Evolutionary conservation across 37 sponge, comb jelly and placozoan species (phyloP).

Genomic region (Diacarnus erythraeanus): DNA sequence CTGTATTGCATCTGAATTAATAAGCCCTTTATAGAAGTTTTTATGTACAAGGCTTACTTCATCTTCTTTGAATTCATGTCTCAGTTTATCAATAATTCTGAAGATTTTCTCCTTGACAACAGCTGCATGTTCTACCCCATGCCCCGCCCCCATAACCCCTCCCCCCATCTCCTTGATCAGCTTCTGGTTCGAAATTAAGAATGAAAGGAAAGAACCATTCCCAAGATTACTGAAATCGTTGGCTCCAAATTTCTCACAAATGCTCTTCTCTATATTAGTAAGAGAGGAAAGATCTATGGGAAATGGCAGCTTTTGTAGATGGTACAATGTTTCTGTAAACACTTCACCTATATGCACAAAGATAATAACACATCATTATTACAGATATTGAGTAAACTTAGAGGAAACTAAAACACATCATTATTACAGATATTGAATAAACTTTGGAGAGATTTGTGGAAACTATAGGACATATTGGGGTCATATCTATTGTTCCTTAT

Average conservation of each 20-base stretch:
- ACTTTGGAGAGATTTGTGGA: no score
- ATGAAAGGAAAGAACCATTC: conserved; percentile 49
- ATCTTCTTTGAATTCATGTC: background rate
- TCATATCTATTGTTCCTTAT: no score
- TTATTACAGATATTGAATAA: no score
- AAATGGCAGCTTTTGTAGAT: conserved; percentile 13
- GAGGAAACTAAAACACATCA: no score
- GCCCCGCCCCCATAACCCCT: background rate
- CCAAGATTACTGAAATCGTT: conserved; percentile 30
- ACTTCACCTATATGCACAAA: conserved; percentile 44
- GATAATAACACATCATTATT: no score
- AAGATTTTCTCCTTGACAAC: conserved; percentile 1
- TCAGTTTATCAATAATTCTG: conserved; percentile 3
- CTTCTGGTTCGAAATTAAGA: conserved; percentile 17
- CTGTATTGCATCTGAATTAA: no score
- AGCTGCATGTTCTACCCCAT: background rate
- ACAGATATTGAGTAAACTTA: no score
- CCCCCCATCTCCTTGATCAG: conserved; percentile 20
- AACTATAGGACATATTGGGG: no score
- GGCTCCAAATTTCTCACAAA: conserved; percentile 19
- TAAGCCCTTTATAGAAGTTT: background rate
- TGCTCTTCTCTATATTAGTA: conserved; percentile 19
- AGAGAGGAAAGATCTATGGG: conserved; percentile 42
- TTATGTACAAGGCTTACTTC: background rate
- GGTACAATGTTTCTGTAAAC: background rate